phyloP scores from a whole-genome alignment of 2,113 vertebrate species.

The Trematomus loennbergii region DNA sequence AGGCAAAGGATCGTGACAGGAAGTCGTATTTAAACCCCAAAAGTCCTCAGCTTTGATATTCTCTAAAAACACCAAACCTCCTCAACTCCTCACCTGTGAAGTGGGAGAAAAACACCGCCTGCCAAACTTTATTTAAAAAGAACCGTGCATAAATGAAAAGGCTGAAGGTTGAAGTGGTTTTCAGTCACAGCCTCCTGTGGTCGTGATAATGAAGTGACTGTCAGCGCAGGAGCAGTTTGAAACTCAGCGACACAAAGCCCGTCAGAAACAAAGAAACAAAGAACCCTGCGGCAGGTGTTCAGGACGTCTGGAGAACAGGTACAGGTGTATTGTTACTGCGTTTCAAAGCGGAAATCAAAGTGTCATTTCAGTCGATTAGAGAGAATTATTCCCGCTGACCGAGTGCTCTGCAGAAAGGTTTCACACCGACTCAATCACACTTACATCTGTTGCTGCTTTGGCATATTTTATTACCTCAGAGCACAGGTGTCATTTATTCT shows the following conservation, averaged over 20 bases:
- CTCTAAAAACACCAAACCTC: slow-evolving; percentile 42
- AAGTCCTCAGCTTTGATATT: slow-evolving; percentile 16
- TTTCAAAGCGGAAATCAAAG: slow-evolving; percentile 13
- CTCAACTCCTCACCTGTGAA: slow-evolving; percentile 12
- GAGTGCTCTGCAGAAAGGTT: slow-evolving; percentile 19
- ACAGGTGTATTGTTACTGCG: slow-evolving; percentile 15
- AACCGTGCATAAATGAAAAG: slow-evolving; percentile 50
- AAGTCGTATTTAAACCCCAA: not conserved
- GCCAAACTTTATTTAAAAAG: slow-evolving; percentile 19
- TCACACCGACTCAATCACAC: slow-evolving; percentile 28
- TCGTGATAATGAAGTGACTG: slow-evolving; percentile 52
- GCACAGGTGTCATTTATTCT: too few species aligned
- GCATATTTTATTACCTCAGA: not conserved
- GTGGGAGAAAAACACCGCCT: slow-evolving; percentile 1
- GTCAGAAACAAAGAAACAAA: slow-evolving; percentile 50
- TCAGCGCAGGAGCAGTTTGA: not conserved
- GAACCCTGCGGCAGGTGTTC: not conserved
- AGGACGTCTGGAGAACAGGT: slow-evolving; percentile 32
- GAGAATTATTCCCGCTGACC: slow-evolving; percentile 11
- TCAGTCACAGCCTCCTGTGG: slow-evolving; percentile 58
- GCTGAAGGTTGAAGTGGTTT: slow-evolving; percentile 26
- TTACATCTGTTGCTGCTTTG: not conserved
- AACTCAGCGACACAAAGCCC: slow-evolving; percentile 42
- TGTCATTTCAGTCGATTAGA: slow-evolving; percentile 27
- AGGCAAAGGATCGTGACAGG: slow-evolving; percentile 61